phyloP scores from a whole-genome alignment of 2,888 invertebrate species.

The Cheilosia soror region DNA sequence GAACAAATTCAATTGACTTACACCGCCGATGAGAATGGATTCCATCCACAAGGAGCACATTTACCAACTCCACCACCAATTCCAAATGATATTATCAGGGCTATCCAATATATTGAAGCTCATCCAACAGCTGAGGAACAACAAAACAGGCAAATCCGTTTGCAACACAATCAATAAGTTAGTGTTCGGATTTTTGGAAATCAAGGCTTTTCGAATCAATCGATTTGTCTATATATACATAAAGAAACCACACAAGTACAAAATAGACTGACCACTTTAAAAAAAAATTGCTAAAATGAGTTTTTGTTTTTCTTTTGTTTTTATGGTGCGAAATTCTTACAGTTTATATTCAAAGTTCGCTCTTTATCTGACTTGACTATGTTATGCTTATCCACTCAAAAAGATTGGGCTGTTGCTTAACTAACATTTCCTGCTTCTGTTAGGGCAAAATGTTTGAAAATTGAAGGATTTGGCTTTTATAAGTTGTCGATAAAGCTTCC shows the following conservation, averaged over 20 bases:
- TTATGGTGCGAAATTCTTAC: background rate
- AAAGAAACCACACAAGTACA: background rate
- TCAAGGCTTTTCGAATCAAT: background rate
- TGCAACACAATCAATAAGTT: conserved; percentile 49
- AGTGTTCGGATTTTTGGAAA: background rate
- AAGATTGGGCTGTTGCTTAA: too few relatives aligned
- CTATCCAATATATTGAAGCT: conserved; percentile 80
- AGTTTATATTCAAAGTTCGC: too few relatives aligned
- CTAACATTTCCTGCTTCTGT: too few relatives aligned
- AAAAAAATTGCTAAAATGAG: background rate
- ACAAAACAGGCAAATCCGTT: conserved; percentile 75
- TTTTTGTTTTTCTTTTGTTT: background rate
- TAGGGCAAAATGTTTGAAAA: too few relatives aligned
- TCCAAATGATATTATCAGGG: conserved; percentile 78
- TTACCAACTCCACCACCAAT: conserved; percentile 82
- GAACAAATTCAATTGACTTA: conserved; percentile 77
- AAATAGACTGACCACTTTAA: conserved; percentile 55
- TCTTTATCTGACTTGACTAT: too few relatives aligned
- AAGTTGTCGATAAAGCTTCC: too few relatives aligned
- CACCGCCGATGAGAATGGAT: conserved; percentile 80
- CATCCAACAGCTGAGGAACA: conserved; percentile 81
- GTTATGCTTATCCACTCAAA: too few relatives aligned
- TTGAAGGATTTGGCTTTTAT: too few relatives aligned
- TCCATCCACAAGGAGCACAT: conserved; percentile 79
- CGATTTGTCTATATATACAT: conserved; percentile 5